Percentiles rank a stretch among this genome's conserved stretches.
phyloP scores from a whole-genome alignment of 2,113 vertebrate species.

The Mesoclemmys tuberculata region DNA sequence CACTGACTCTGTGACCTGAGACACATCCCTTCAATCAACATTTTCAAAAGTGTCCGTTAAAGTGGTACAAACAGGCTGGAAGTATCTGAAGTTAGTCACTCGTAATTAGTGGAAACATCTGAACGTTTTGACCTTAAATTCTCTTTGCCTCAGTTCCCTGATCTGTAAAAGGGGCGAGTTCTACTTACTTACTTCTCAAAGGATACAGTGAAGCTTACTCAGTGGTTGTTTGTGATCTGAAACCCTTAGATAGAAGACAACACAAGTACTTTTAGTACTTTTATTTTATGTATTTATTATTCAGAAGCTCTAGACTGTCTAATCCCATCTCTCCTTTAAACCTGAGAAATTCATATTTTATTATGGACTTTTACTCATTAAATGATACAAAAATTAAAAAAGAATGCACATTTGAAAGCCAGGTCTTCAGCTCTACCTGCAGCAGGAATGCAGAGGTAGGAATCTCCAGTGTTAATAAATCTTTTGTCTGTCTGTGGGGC shows the following conservation, averaged over 20 bases:
- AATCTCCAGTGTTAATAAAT: constrained; percentile 34
- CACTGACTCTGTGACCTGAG: neutral
- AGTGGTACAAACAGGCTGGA: neutral
- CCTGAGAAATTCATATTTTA: constrained; percentile 70
- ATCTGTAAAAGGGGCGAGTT: constrained; percentile 9
- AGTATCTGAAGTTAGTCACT: neutral
- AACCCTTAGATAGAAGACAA: constrained; percentile 61
- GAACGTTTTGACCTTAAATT: neutral
- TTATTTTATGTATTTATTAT: constrained; percentile 71
- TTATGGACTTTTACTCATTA: constrained; percentile 64
- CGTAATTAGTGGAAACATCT: neutral
- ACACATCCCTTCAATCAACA: neutral
- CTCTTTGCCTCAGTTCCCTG: neutral
- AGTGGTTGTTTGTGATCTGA: constrained; percentile 50
- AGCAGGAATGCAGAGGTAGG: constrained; percentile 46
- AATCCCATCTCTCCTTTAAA: constrained; percentile 63
- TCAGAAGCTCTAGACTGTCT: constrained; percentile 67
- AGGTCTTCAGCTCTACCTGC: constrained; percentile 69
- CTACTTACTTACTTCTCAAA: constrained; percentile 33
- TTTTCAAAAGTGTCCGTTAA: constrained; percentile 7
- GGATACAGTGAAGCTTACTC: constrained; percentile 38
- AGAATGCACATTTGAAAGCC: constrained; percentile 35
- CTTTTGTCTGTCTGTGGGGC: neutral
- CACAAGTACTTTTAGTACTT: constrained; percentile 65
- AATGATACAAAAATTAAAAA: constrained; percentile 67